Base-by-base conservation (phyloP, 2,888 invertebrate species). In the Catocala sponsa region DNA sequence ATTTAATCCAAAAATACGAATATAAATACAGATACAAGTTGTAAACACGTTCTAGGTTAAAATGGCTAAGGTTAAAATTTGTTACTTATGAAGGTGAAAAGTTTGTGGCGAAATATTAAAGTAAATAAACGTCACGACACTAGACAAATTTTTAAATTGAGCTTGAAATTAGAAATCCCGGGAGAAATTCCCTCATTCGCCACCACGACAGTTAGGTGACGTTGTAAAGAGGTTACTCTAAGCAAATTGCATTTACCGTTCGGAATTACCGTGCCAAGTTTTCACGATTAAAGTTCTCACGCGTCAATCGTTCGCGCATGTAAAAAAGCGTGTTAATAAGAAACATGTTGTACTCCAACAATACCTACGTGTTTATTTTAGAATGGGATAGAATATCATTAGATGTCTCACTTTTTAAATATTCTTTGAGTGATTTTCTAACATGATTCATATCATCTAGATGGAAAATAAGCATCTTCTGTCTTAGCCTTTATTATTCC, bases 151-250 rank as follows among this genome's bases (percentile, higher is more conserved):
- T 85, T 82, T 86, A 89, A 91, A 91, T 91, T 89, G 87, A 89
- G 90, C 91, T 86, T 89, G 89, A 90, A 90, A 91, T 89, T 87
- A 90, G 87, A 88, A 89, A 86, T 85, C 86, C 83, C 84, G 71
- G 65, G 82, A 82, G 86, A 87, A 85, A 86, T 88, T 86, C 65
- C 76, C 70, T 72, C 76, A 56, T 67, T 53, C 76, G 63, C 65
- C 73, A 74, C 70, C 72, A 63, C 68, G 67, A 72, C 80, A 74
- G 76, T 77, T 81, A 83, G 81, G 78, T 73, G 74, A 41, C 53
- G 73, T 79, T 82, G 85, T 89, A 89, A 89, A 87, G 84, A 85
- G 88, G 89, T 88, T 87, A 88, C 88, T 85, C 89, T 86, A 89
- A 88, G 87, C 85, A 91, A 91, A 91, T 91, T 90, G 88, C 88